A percentile compares a stretch with the other conserved stretches of the same genome.
phyloP scores from a whole-genome alignment of 2,888 invertebrate species.

The Craniophora ligustri region DNA sequence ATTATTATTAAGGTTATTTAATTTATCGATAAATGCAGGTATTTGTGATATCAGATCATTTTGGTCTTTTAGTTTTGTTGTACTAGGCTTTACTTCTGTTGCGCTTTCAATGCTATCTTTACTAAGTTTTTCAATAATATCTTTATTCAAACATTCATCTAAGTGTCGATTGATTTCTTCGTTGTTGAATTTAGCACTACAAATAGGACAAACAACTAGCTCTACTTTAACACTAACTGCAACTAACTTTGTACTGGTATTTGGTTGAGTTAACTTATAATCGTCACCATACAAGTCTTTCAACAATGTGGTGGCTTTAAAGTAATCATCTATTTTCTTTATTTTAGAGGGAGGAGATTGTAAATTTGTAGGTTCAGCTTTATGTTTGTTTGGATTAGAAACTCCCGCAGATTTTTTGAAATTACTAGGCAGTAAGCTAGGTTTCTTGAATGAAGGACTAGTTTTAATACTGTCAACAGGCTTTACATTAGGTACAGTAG shows the following conservation, averaged over 20 bases:
- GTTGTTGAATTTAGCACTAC: constrained; percentile 70
- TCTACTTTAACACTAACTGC: constrained; percentile 55
- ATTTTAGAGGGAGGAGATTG: constrained; percentile 72
- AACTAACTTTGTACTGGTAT: constrained; percentile 62
- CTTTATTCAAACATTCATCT: constrained; percentile 83
- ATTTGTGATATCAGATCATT: constrained; percentile 9
- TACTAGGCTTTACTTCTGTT: constrained; percentile 8
- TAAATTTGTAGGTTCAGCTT: constrained; percentile 47
- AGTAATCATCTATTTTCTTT: constrained; percentile 80
- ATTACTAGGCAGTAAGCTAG: not conserved
- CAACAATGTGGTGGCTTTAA: constrained; percentile 72
- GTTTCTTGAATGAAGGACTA: constrained; percentile 6
- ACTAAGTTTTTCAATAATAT: constrained; percentile 68
- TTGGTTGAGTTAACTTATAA: constrained; percentile 65
- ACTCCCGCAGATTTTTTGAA: constrained; percentile 9
- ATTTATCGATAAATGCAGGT: constrained; percentile 20
- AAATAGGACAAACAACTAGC: constrained; percentile 84
- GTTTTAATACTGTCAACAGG: constrained; percentile 10
- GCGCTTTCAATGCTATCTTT: constrained; percentile 31
- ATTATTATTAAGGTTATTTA: constrained; percentile 9
- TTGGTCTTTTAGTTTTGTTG: not conserved
- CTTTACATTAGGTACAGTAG: constrained; percentile 9
- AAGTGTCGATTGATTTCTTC: constrained; percentile 79
- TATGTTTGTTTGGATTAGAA: constrained; percentile 63
- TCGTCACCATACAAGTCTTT: constrained; percentile 82